Base-by-base conservation (phyloP, 2,888 invertebrate genomes). In the Melanotus villosus region DNA sequence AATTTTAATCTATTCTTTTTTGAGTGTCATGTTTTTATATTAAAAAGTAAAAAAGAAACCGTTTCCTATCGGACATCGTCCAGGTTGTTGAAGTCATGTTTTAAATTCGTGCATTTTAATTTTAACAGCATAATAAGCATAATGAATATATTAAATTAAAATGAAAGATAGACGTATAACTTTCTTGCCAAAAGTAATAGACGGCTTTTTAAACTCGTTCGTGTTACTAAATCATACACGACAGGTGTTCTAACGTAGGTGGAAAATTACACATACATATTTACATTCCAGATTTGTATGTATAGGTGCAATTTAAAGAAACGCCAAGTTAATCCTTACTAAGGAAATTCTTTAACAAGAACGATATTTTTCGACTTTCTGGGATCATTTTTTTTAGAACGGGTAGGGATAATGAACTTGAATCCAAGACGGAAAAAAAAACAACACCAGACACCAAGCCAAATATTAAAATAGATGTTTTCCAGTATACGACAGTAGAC, bases 161-260 rank as follows among this genome's bases (percentile, higher is more conserved):
- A n/a, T n/a, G n/a, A n/a, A n/a, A n/a, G n/a, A n/a, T n/a, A n/a
- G n/a, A n/a, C n/a, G n/a, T n/a, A n/a, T n/a, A n/a, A n/a, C n/a
- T n/a, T n/a, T n/a, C n/a, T n/a, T n/a, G 26, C 16, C 56, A 18
- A 34, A 56, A 34, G 36, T 12, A 56, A 19, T 19, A 47, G 34
- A 56, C 19, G 16, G 19, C 36, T 32, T 56, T 56, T 52, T 26
- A 23, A 52, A 52, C 52, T 52, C 12, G 52, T 30, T 56, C 56
- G 16, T 36, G 56, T n/a, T 36, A 56, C 12, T 50, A 50, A 50
- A 23, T 21, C 10, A 50, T 56, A 36, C 36, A 56, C 47, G 47
- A 56, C 56, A 56, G 56, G 56, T 56, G 56, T 56, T 34, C 56
- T 56, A 18, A 56, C 18, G 56, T 56, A 56, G 56, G 56, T 6